phyloP scores from a whole-genome alignment of 2,797 vertebrate genomes.

The Anguilla marmorata region DNA sequence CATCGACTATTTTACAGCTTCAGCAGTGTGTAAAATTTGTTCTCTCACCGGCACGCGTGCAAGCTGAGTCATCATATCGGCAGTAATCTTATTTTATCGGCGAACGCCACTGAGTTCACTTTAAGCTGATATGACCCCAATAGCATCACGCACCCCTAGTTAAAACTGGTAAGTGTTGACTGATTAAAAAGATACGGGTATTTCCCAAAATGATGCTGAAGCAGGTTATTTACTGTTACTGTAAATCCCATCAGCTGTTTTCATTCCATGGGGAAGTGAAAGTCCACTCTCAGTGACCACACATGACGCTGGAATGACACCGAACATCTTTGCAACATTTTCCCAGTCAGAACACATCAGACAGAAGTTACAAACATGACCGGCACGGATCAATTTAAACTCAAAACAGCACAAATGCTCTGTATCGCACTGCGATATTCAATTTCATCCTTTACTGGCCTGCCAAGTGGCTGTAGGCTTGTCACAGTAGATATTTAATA shows the following conservation, averaged over 20 bases:
- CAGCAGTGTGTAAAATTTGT: no score
- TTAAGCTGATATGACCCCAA: no score
- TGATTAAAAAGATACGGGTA: no score
- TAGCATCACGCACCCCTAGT: no score
- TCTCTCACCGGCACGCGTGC: no score
- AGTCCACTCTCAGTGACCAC: neutral
- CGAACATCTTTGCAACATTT: neutral
- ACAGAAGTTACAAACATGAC: neutral
- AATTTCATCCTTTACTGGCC: neutral
- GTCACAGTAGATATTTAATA: neutral
- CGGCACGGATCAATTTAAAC: neutral
- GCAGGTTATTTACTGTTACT: neutral
- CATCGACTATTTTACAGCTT: no score
- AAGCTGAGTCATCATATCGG: no score
- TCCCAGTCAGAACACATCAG: neutral
- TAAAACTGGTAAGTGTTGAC: no score
- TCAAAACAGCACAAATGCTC: neutral
- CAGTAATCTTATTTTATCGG: no score
- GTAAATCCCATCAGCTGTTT: neutral
- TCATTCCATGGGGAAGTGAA: neutral
- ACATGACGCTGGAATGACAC: neutral
- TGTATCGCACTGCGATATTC: neutral
- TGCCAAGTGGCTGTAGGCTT: neutral
- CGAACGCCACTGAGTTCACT: no score
- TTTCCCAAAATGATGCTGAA: no score